These are phyloP conservation scores for Cepphus grylle DNA, from an alignment of 2,113 vertebrate genomes.

Conservation along the genomic window DNA sequence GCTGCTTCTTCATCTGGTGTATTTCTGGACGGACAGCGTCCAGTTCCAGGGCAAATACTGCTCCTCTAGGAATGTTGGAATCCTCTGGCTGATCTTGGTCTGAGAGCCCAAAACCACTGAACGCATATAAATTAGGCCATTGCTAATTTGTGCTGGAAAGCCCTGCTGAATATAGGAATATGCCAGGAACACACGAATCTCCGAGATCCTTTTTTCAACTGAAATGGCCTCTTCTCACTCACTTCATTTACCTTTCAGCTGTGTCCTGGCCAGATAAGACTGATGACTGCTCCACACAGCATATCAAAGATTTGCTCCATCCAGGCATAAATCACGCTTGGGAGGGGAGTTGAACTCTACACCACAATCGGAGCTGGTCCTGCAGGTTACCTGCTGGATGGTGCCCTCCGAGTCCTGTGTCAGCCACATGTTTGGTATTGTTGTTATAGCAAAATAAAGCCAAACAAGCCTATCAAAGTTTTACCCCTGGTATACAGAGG, in stretches of 20 bases:
- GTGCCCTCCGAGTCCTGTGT: neutral
- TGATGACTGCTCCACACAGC: neutral
- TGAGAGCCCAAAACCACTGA: neutral
- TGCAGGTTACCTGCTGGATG: neutral
- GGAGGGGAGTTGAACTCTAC: neutral
- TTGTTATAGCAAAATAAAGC: neutral
- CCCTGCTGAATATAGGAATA: neutral
- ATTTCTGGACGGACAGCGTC: neutral
- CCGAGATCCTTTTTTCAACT: neutral
- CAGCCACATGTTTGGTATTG: neutral
- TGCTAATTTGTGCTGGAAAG: constrained; percentile 26
- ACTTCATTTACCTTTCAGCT: neutral
- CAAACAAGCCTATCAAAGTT: neutral
- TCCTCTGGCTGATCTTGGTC: neutral
- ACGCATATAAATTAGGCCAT: neutral
- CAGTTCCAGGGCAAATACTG: constrained; percentile 45
- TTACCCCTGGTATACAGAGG: neutral
- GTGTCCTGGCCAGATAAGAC: neutral
- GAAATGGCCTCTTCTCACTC: neutral
- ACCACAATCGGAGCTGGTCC: neutral
- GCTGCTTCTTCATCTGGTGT: constrained; percentile 50
- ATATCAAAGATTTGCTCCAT: neutral
- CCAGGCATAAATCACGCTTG: neutral
- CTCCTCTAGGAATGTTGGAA: constrained; percentile 37
- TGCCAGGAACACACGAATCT: neutral